Conservation (phyloP, 1,140 invertebrate genomes). For the Drosophila lacteicornis region DNA sequence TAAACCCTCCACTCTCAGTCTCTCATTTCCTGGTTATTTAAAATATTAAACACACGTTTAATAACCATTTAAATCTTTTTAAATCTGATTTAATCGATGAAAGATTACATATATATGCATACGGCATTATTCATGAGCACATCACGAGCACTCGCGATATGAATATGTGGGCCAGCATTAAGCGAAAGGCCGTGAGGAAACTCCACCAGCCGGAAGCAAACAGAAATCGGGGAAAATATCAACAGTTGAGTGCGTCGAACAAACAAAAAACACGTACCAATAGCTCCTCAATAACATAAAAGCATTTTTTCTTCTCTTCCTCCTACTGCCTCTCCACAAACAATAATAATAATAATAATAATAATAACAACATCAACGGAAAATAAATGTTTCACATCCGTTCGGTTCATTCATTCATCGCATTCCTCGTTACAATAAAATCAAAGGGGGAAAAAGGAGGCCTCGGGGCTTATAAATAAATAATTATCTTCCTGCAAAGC, state of each 20-base stretch:
- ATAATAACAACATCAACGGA: constrained; percentile 12
- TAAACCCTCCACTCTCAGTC: neutral
- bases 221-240: constrained; percentile 23
- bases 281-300: constrained; percentile 27
- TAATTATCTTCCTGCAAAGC: constrained; percentile 10
- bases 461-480: constrained; percentile 5
- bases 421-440: constrained; percentile 3
- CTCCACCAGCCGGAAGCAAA: constrained; percentile 16
- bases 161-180: neutral
- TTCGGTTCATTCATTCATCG: neutral
- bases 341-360: constrained; percentile 26
- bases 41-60: neutral
- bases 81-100: neutral
- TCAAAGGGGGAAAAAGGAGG: neutral
- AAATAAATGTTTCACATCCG: constrained; percentile 12
- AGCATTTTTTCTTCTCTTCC: constrained; percentile 3
- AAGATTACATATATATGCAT: neutral
- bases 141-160: neutral
- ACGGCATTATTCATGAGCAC: neutral
- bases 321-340: neutral
- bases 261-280: constrained; percentile 29
- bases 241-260: constrained; percentile 19
- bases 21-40: neutral
- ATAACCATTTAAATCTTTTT: neutral
- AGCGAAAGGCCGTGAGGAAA: neutral